Base-by-base conservation (phyloP, 2,797 vertebrate species). In the Selene dorsalis region DNA sequence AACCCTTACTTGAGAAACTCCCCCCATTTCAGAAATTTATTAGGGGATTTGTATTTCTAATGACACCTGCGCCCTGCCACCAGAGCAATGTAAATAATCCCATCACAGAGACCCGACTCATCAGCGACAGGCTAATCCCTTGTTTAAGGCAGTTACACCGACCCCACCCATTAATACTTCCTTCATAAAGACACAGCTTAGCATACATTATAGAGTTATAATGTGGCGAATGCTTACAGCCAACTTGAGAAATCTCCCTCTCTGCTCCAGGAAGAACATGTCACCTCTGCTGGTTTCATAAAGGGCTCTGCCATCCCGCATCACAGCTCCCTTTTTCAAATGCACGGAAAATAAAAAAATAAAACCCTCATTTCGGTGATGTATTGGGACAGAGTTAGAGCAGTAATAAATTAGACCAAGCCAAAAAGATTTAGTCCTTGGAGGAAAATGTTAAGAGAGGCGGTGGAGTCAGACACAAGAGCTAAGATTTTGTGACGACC, bases 131-230 rank as follows among this genome's bases (percentile, higher is more conserved):
- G 88, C 93, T 95, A 95, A 96, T 96, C 95, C 94, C 94, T 95
- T 94, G 94, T 95, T 95, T 95, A 95, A 95, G 93, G 94, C 94
- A 93, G 94, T 95, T 95, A 95, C 94, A 94, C 86, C 90, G 84
- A 93, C 94, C 94, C 93, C 94, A 93, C 94, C 94, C 93, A 93
- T 94, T 94, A 94, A 94, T 93, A 92, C 94, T 45, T 85, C 73
- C 93, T 89, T 94, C 92, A 94, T 94, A 93, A 94, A 92, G 91
- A 91, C 84, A 81, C 91, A 91, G 94, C 91, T 95, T 95, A 94
- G 93, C 94, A 95, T 95, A 95, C 75, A 95, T 95, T 95, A 96
- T 64, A 24, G 85, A 82, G 82, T 90, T 91, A 87, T 92, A 91
- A 93, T 92, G 90, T 92, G 84, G 85, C 17, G 47, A 89, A 88